These are phyloP conservation scores for Apodemus sylvaticus DNA, from an alignment of 2,113 vertebrate genomes.

Conservation along the genomic window DNA sequence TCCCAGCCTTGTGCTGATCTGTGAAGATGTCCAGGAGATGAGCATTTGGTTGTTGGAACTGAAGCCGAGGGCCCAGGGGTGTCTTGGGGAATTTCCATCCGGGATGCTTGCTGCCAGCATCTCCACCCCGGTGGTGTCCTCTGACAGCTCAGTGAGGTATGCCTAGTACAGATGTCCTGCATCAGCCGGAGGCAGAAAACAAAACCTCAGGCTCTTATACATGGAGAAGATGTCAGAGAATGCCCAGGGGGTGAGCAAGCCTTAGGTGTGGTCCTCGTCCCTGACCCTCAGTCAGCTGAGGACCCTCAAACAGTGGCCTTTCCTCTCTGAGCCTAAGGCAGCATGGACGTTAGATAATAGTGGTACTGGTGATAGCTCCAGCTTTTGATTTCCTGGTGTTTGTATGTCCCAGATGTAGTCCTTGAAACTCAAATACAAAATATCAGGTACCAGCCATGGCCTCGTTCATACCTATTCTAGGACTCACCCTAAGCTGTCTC, in stretches of 20 bases:
- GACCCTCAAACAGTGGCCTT: not conserved
- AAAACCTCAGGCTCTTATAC: not conserved
- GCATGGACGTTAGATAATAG: not conserved
- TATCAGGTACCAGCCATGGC: not conserved
- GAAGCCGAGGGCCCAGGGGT: constrained; percentile 36
- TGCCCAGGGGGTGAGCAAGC: not conserved
- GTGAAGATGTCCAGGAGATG: constrained; percentile 42
- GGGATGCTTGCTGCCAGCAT: not conserved
- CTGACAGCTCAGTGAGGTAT: not conserved
- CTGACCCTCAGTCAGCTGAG: not conserved
- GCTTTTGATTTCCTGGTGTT: not conserved
- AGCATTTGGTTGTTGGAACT: constrained; percentile 65
- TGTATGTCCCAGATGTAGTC: not conserved
- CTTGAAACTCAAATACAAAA: not conserved
- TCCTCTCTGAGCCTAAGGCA: not conserved
- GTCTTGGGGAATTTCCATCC: constrained; percentile 75
- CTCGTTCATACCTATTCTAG: not conserved
- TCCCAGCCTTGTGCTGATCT: constrained; percentile 50
- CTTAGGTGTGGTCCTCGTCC: not conserved
- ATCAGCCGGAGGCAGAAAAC: not conserved
- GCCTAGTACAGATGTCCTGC: not conserved
- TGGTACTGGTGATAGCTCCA: not conserved
- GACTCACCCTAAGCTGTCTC: not conserved
- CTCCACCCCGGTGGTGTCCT: not conserved
- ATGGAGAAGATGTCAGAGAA: not conserved